Evolutionary conservation across 2,797 vertebrate species (phyloP), one percentile per base, ranked within the genome.

Genomic region (Sebastes wilsoni): DNA sequence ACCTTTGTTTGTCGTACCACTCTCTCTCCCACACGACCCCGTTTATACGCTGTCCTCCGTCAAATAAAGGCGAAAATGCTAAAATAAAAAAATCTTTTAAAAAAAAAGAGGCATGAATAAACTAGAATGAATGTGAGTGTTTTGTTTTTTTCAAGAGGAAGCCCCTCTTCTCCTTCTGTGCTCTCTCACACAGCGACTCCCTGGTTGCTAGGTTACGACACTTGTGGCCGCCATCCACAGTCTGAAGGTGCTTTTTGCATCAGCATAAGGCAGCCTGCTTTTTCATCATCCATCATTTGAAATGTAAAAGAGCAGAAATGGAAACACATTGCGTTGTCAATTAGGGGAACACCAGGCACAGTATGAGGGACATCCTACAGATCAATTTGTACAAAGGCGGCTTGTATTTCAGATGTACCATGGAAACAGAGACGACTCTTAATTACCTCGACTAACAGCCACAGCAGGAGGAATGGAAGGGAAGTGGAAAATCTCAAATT

Each of bases 141-240:
- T 66, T 70, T 56, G 67, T 28, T 38, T 79, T 87, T 82, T 82
- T 82, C 68, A 80, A 93, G 88, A 92, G 94, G 94, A 94, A 94
- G 91, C 89, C 89, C 93, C 92, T 82, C 88, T 83, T 62, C 22
- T 72, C 34, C 72, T 46, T 72, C 75, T 77, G 42, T 64, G 61
- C 59, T 77, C 73, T 70, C 77, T 79, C 75, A 60, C 83, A 75
- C 80, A 84, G 88, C 84, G 85, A 93, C 95, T 92, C 88, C 81
- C 83, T 56, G 89, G 96, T 96, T 96, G 95, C 96, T 95, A 96
- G 94, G 96, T 91, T 90, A 96, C 94, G 82, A 87, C 94, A 93
- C 92, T 95, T 91, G 79, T 93, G 84, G 92, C 87, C 88, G 66
- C 83, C 89, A 90, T 94, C 91, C 84, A 66, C 75, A 68, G 66